A percentile compares a stretch with the other conserved stretches of the same genome.
Evolutionary conservation across 2,888 invertebrate genomes (phyloP).

Genomic region (Alcis repandata): DNA sequence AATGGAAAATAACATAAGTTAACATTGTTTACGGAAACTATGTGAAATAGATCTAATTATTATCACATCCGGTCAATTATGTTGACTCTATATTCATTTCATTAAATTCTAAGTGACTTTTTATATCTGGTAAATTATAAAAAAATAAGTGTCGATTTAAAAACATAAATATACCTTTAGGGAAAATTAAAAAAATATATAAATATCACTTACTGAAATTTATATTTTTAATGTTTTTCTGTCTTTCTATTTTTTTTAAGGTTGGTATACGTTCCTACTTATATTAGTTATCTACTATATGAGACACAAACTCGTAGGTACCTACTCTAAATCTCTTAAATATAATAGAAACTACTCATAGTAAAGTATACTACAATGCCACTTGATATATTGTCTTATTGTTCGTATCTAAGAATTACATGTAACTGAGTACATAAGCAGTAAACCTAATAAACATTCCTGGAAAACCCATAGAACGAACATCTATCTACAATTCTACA

Average conservation of each 20-base stretch:
- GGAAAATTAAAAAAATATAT: too few species aligned
- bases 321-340: too few species aligned
- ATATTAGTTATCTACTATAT: too few species aligned
- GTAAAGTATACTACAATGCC: too few species aligned
- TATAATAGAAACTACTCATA: background rate
- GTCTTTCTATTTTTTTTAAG: too few species aligned
- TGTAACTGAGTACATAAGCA: background rate
- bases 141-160: too few species aligned
- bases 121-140: too few species aligned
- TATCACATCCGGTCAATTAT: conserved; percentile 45
- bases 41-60: conserved; percentile 45
- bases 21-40: conserved; percentile 49
- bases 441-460: conserved; percentile 17
- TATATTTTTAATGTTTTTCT: too few species aligned
- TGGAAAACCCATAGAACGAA: conserved; percentile 27
- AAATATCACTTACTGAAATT: too few species aligned
- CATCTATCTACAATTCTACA: conserved; percentile 19
- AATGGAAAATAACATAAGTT: conserved; percentile 35
- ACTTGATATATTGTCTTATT: background rate
- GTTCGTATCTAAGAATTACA: background rate
- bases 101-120: conserved; percentile 9
- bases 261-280: too few species aligned
- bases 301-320: too few species aligned
- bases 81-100: conserved; percentile 34
- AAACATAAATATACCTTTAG: too few species aligned